A percentile compares a stretch with the other conserved stretches of the same genome.
Conservation (phyloP, 2,888 invertebrate genomes). For the Villa cingulata region DNA sequence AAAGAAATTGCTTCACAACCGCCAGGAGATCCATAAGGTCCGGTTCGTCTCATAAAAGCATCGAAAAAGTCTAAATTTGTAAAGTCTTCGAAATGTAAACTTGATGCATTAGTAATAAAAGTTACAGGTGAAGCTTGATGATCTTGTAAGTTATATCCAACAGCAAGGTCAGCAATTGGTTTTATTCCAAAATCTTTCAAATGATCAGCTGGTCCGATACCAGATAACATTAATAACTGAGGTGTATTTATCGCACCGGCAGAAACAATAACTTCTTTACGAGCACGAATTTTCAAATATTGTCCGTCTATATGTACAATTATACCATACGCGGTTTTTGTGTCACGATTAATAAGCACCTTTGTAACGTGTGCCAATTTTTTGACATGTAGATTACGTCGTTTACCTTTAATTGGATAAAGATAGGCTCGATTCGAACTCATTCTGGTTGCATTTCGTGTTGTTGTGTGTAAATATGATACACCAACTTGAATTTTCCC, state of each 20-base stretch:
- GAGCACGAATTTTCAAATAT: conserved; percentile 43
- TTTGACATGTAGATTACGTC: conserved; percentile 48
- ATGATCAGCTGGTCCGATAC: conserved; percentile 52
- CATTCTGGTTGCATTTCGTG: conserved; percentile 50
- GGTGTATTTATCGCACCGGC: conserved; percentile 68
- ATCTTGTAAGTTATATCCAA: conserved; percentile 57
- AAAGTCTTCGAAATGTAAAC: conserved; percentile 28
- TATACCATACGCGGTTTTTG: conserved; percentile 49
- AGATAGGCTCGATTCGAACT: conserved; percentile 56
- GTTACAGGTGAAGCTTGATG: conserved; percentile 51
- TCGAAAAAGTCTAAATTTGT: conserved; percentile 16
- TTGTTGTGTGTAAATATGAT: conserved; percentile 47
- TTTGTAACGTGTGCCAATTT: conserved; percentile 46
- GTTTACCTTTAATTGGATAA: conserved; percentile 39
- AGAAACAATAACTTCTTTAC: conserved; percentile 58
- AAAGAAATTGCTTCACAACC: conserved; percentile 44
- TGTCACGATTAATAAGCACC: conserved; percentile 44
- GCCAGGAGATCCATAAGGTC: conserved; percentile 36
- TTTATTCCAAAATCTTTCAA: conserved; percentile 42
- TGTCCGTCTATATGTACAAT: conserved; percentile 45
- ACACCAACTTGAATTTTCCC: conserved; percentile 36
- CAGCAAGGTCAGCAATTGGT: conserved; percentile 43
- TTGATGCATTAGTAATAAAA: conserved; percentile 36
- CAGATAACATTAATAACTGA: conserved; percentile 66
- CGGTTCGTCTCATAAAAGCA: conserved; percentile 20